Percentiles rank a stretch among this genome's conserved stretches.
These are phyloP conservation scores for Lepilemur septentrionalis DNA, from an alignment of 2,797 vertebrate species.

Conservation along the genomic window DNA sequence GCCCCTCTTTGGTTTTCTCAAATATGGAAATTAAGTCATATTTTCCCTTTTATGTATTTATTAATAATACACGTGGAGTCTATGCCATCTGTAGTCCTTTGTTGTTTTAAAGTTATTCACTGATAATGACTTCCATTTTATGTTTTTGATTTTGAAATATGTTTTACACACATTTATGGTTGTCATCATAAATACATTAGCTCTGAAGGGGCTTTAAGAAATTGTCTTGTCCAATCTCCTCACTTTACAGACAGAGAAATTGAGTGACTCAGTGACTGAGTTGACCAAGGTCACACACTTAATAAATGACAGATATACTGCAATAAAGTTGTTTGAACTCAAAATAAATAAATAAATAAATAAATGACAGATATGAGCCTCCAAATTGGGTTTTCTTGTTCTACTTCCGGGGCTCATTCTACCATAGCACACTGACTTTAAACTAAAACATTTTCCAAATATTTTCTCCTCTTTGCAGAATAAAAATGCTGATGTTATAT, in stretches of 20 bases:
- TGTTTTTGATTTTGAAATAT: not conserved
- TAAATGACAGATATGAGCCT: not conserved
- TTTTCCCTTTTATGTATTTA: not conserved
- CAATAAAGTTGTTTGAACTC: too few relatives aligned
- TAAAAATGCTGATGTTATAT: not conserved
- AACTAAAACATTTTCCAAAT: not conserved
- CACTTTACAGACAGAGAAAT: not conserved
- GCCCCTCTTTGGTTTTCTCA: not conserved
- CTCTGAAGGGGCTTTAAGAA: not conserved
- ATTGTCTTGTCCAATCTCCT: not conserved
- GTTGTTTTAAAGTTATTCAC: not conserved
- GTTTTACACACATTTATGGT: not conserved
- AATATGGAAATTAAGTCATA: not conserved
- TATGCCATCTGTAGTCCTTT: not conserved
- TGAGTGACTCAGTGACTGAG: not conserved
- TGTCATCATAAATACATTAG: not conserved
- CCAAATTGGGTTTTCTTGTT: not conserved
- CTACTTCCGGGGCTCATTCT: not conserved
- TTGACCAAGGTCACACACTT: not conserved
- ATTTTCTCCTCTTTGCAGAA: not conserved
- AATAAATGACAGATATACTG: not conserved
- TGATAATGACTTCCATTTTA: not conserved
- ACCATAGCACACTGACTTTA: not conserved
- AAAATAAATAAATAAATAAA: not conserved
- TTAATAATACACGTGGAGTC: not conserved